Evolutionary conservation across 1,140 invertebrate species (phyloP).

Genomic region (Brachionus manjavacas): DNA sequence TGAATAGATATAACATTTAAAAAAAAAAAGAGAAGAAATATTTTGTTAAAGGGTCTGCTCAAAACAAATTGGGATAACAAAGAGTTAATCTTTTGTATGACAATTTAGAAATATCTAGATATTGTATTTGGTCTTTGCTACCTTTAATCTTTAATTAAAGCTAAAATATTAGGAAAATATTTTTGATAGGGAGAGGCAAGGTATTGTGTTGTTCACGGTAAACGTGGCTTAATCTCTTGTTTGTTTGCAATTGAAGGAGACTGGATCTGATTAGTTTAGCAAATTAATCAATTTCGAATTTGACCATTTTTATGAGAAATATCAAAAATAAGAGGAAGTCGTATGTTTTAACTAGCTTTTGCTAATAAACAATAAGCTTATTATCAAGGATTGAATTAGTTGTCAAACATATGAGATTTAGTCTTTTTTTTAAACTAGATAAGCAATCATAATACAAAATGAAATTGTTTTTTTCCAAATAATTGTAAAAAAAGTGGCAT

Average conservation of each 20-base stretch:
- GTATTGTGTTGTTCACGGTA: not conserved
- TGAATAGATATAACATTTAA: not conserved
- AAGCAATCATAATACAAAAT: not conserved
- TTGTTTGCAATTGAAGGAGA: conserved; percentile 24
- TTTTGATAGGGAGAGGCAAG: not conserved
- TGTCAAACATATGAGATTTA: not conserved
- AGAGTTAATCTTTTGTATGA: conserved; percentile 22
- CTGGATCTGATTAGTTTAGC: not conserved
- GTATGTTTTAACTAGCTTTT: conserved; percentile 11
- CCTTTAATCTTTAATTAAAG: conserved; percentile 14
- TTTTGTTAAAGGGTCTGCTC: not conserved
- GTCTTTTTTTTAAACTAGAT: not conserved
- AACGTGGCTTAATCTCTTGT: conserved; percentile 23
- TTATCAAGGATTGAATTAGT: conserved; percentile 13
- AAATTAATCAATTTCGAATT: not conserved
- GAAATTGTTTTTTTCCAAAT: too few species aligned
- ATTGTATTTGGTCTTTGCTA: not conserved
- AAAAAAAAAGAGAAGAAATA: not conserved
- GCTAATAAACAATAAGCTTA: not conserved
- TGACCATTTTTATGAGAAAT: not conserved
- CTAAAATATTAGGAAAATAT: conserved; percentile 18
- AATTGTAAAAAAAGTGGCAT: too few species aligned
- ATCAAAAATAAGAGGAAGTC: not conserved
- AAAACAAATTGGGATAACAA: conserved; percentile 13
- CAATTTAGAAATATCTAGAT: conserved; percentile 7